phyloP scores from a whole-genome alignment of 1,140 invertebrate species.

The Leptopilina boulardi region DNA sequence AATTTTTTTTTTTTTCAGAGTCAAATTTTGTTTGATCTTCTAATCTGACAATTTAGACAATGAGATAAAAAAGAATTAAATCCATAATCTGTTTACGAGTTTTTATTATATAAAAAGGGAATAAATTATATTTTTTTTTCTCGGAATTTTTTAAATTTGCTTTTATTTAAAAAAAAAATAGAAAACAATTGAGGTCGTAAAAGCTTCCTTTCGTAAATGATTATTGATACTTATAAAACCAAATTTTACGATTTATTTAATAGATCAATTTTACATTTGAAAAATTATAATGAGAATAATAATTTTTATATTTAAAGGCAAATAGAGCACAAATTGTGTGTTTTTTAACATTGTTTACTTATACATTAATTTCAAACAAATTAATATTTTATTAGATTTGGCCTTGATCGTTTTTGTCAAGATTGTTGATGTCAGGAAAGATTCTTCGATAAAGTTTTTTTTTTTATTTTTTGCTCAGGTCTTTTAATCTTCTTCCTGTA shows the following conservation, averaged over 20 bases:
- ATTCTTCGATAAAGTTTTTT: conserved; percentile 7
- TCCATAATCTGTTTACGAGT: too few relatives aligned
- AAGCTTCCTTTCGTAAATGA: not conserved
- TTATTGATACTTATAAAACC: conserved; percentile 4
- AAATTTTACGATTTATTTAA: conserved; percentile 3
- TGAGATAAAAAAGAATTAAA: too few relatives aligned
- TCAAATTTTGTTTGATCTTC: not conserved
- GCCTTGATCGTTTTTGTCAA: conserved; percentile 3
- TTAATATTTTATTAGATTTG: not conserved
- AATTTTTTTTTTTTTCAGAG: not conserved
- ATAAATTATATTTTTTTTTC: not conserved
- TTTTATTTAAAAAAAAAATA: conserved; percentile 16
- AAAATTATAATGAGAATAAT: not conserved
- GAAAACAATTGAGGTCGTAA: conserved; percentile 17
- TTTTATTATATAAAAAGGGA: too few relatives aligned
- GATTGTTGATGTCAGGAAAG: not conserved
- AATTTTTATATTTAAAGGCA: not conserved
- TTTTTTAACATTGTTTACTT: not conserved
- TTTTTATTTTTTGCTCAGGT: not conserved
- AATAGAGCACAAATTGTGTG: not conserved
- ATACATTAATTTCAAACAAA: not conserved
- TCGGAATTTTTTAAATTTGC: too few relatives aligned
- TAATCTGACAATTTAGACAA: too few relatives aligned
- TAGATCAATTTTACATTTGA: not conserved
- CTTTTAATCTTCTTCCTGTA: not conserved